phyloP scores from a whole-genome alignment of 2,888 invertebrate species.

The Tribolium freemani region DNA sequence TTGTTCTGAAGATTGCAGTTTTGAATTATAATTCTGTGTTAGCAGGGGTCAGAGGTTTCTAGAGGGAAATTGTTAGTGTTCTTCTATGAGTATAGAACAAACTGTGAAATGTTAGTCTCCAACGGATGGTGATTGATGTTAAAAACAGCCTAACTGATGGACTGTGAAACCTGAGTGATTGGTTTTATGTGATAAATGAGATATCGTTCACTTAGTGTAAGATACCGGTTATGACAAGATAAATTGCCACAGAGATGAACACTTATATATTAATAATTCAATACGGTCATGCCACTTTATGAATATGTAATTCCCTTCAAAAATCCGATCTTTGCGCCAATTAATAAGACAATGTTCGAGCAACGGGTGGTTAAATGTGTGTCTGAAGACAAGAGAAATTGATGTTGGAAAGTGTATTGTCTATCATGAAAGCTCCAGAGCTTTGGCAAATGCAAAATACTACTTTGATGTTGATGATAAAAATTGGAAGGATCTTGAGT shows the following conservation, averaged over 20 bases:
- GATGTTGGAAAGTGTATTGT: neutral
- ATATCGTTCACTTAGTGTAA: conserved; percentile 63
- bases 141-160: conserved; percentile 63
- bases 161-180: conserved; percentile 66
- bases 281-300: conserved; percentile 39
- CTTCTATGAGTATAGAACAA: conserved; percentile 34
- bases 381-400: neutral
- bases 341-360: conserved; percentile 10
- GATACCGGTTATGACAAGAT: conserved; percentile 65
- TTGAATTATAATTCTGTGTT: conserved; percentile 29
- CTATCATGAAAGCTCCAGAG: too few species aligned
- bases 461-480: too few species aligned
- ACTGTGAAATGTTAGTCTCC: conserved; percentile 47
- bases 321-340: conserved; percentile 21
- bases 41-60: conserved; percentile 36
- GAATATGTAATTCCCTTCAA: conserved; percentile 28
- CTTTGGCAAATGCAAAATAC: too few species aligned
- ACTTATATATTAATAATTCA: conserved; percentile 60
- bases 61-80: conserved; percentile 32
- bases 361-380: conserved; percentile 6
- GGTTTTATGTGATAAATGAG: conserved; percentile 67
- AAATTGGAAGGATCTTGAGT: too few species aligned
- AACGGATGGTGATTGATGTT: conserved; percentile 62
- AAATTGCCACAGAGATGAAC: conserved; percentile 60
- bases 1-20: conserved; percentile 21